A percentile compares a stretch with the other conserved stretches of the same genome.
Conservation (phyloP, 2,113 vertebrate species). For the Emydura subglobosa region DNA sequence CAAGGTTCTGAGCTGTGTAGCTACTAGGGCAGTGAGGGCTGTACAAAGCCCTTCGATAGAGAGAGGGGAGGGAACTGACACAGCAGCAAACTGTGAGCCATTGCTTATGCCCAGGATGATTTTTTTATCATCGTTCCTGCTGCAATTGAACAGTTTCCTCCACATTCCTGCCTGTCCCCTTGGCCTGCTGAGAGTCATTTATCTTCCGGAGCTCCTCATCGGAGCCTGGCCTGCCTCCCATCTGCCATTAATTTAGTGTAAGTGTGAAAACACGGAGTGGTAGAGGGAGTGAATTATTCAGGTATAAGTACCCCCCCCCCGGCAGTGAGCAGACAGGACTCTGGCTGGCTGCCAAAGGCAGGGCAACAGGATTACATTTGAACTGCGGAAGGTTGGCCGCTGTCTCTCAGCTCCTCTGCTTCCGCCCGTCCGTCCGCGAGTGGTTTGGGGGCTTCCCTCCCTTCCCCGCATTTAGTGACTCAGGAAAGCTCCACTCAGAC, state of each 20-base stretch:
- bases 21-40: not conserved
- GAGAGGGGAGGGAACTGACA: not conserved
- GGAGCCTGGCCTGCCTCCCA: not conserved
- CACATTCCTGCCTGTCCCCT: not conserved
- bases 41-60: not conserved
- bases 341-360: not conserved
- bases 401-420: not conserved
- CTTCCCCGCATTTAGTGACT: not conserved
- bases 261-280: not conserved
- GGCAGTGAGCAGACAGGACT: not conserved
- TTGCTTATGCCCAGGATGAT: not conserved
- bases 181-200: not conserved
- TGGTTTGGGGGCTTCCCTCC: not conserved
- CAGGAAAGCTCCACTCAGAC: not conserved
- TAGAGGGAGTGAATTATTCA: not conserved
- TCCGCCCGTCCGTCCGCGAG: not conserved
- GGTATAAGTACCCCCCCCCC: not conserved
- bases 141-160: not conserved
- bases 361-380: not conserved
- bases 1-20: too few relatives aligned
- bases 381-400: not conserved
- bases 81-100: not conserved
- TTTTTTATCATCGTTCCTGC: not conserved
- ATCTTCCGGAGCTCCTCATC: not conserved
- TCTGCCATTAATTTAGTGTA: not conserved